A percentile compares a stretch with the other conserved stretches of the same genome.
phyloP scores from a whole-genome alignment of 2,888 invertebrate species.

The Tryphoninae sp. region DNA sequence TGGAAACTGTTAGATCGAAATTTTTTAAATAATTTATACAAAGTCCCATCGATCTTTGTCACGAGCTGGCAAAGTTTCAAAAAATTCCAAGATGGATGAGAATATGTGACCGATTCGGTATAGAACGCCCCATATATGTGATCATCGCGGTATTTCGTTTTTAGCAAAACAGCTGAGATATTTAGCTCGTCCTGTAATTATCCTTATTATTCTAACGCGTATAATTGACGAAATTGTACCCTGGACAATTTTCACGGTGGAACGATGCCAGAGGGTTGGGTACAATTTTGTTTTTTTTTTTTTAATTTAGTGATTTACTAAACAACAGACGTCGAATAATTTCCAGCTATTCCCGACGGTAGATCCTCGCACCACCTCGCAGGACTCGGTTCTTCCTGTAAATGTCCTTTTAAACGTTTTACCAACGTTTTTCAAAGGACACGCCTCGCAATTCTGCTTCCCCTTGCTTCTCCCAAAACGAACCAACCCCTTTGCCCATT shows the following conservation, averaged over 20 bases:
- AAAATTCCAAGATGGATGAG: no score
- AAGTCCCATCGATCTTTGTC: no score
- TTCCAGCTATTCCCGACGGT: constrained; percentile 10
- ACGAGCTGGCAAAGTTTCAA: no score
- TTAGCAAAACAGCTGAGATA: constrained; percentile 4
- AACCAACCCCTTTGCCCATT: constrained; percentile 26
- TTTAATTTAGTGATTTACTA: constrained; percentile 31
- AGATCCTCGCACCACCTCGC: not conserved
- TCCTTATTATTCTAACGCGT: constrained; percentile 5
- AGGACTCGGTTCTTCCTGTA: constrained; percentile 24
- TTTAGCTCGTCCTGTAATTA: constrained; percentile 23
- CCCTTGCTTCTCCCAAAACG: constrained; percentile 12
- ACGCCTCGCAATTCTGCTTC: constrained; percentile 48
- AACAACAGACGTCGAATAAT: constrained; percentile 29
- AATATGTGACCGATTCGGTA: no score
- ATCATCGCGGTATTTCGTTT: not conserved
- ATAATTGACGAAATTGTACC: constrained; percentile 17
- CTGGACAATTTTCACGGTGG: constrained; percentile 11
- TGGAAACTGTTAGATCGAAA: no score
- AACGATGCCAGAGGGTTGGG: constrained; percentile 6
- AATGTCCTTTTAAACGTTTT: constrained; percentile 66
- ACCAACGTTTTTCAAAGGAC: constrained; percentile 35
- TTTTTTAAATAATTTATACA: no score
- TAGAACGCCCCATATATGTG: no score
- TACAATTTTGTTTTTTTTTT: not conserved